phyloP scores from a whole-genome alignment of 1,140 invertebrate genomes.

The Zaprionus ornatus region DNA sequence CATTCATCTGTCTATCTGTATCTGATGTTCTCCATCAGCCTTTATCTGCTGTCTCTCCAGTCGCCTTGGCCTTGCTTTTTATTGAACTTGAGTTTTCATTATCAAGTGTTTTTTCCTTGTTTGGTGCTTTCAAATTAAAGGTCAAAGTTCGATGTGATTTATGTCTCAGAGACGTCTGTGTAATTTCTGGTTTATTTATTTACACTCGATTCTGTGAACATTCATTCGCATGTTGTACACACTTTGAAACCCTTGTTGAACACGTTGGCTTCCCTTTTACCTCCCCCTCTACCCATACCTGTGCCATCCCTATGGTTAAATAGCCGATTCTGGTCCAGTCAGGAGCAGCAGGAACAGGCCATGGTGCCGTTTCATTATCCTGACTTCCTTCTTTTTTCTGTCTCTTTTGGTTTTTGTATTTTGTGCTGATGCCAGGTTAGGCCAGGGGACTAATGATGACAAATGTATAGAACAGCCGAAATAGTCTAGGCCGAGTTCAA shows the following conservation, averaged over 20 bases:
- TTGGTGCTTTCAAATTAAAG: constrained; percentile 27
- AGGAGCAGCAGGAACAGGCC: constrained; percentile 13
- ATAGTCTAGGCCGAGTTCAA: constrained; percentile 49
- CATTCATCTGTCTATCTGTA: too few relatives aligned
- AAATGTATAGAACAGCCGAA: constrained; percentile 66
- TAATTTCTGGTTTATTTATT: constrained; percentile 17
- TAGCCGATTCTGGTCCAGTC: constrained; percentile 19
- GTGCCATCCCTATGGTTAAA: neutral
- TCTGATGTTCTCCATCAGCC: neutral
- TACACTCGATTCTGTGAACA: constrained; percentile 3
- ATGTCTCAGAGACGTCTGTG: constrained; percentile 17
- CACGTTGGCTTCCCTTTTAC: neutral
- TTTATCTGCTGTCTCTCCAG: neutral
- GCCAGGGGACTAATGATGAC: constrained; percentile 72
- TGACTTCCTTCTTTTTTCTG: constrained; percentile 7
- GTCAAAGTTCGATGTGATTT: constrained; percentile 29
- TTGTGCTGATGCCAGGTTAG: constrained; percentile 30
- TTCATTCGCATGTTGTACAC: constrained; percentile 28
- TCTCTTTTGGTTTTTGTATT: constrained; percentile 18
- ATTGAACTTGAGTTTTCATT: neutral
- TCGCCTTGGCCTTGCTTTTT: neutral
- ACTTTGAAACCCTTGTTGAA: constrained; percentile 23
- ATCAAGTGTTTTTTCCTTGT: neutral
- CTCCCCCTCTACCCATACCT: neutral
- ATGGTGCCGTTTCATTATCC: constrained; percentile 12